Conservation (phyloP, 2,888 invertebrate genomes). For the Camponotus fellah region DNA sequence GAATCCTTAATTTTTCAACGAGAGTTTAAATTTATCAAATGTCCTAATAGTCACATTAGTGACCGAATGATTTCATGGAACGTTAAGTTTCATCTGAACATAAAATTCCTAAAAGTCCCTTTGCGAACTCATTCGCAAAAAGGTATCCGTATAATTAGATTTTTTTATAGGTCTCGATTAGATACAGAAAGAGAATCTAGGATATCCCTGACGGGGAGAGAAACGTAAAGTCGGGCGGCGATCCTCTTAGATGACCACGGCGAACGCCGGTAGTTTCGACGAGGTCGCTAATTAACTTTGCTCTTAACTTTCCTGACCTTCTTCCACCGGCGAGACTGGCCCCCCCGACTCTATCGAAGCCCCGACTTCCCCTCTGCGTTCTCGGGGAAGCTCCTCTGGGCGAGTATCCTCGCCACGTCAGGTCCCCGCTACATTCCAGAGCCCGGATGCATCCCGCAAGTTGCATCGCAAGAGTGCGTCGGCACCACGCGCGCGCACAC, state of each 20-base stretch:
- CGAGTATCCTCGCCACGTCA: slow-evolving; percentile 63
- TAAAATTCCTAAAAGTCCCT: neutral
- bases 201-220: neutral
- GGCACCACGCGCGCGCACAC: slow-evolving; percentile 38
- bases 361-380: slow-evolving; percentile 29
- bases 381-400: slow-evolving; percentile 62
- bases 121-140: neutral
- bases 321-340: slow-evolving; percentile 12
- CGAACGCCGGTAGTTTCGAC: slow-evolving; percentile 58
- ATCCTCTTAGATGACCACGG: slow-evolving; percentile 20
- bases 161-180: slow-evolving; percentile 9
- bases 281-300: slow-evolving; percentile 63
- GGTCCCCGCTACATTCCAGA: slow-evolving; percentile 63
- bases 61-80: neutral
- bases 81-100: neutral
- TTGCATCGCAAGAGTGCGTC: slow-evolving; percentile 53
- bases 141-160: neutral
- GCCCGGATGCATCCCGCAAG: slow-evolving; percentile 61
- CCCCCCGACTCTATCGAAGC: slow-evolving; percentile 14
- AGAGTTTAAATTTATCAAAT: neutral
- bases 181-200: neutral
- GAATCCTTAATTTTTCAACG: neutral
- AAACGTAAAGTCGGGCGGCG: slow-evolving; percentile 43
- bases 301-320: slow-evolving; percentile 59
- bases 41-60: neutral